phyloP scores from a whole-genome alignment of 1,140 invertebrate genomes.

The Drosophila ananassae region DNA sequence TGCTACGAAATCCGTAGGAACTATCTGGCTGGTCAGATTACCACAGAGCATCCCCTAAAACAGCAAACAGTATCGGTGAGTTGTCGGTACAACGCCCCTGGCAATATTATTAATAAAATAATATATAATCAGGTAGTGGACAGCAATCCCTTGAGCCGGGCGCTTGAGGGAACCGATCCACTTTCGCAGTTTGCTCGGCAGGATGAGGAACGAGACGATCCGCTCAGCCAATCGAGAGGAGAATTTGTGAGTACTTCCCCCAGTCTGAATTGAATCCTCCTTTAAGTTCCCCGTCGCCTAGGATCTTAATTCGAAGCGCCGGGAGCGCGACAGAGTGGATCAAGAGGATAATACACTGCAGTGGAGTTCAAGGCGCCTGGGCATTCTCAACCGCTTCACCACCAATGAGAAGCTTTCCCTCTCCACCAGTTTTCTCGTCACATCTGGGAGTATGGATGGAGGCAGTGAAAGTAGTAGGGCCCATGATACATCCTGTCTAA shows the following conservation, averaged over 20 bases:
- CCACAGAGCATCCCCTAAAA: conserved; percentile 71
- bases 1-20: conserved; percentile 65
- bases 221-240: conserved; percentile 87
- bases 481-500: not conserved
- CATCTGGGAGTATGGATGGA: conserved; percentile 43
- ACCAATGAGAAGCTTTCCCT: conserved; percentile 96
- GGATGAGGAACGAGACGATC: conserved; percentile 86
- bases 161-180: conserved; percentile 90
- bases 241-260: conserved; percentile 85
- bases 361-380: conserved; percentile 89
- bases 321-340: conserved; percentile 73
- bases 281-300: not conserved
- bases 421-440: conserved; percentile 91
- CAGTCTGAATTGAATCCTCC: not conserved
- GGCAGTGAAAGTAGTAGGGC: conserved; percentile 68
- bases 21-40: conserved; percentile 30
- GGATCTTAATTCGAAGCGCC: conserved; percentile 65
- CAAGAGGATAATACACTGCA: conserved; percentile 87
- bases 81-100: conserved; percentile 18
- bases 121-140: conserved; percentile 46
- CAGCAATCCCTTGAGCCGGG: conserved; percentile 86
- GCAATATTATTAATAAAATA: not conserved
- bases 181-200: conserved; percentile 89
- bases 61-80: conserved; percentile 35
- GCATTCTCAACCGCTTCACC: conserved; percentile 94